Evolutionary conservation across 2,797 vertebrate species (phyloP).

Genomic region (Myotis pilosus): DNA sequence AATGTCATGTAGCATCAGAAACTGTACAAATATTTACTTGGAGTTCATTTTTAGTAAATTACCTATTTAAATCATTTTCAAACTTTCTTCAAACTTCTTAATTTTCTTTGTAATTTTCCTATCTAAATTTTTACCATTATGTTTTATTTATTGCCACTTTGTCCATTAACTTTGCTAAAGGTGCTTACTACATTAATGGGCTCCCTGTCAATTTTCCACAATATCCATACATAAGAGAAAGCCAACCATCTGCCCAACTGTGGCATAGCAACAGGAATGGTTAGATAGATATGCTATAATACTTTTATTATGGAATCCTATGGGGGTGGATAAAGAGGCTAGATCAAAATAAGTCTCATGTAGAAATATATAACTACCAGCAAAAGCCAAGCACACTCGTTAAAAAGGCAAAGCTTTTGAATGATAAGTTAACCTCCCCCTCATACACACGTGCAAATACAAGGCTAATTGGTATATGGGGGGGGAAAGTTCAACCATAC

Average conservation of each 20-base stretch:
- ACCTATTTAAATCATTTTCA: neutral
- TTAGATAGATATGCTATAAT: neutral
- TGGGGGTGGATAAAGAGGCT: neutral
- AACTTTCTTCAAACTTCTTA: neutral
- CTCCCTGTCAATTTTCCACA: neutral
- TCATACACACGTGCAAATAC: neutral
- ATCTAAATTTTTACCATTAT: neutral
- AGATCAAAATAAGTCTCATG: neutral
- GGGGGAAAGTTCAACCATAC: neutral
- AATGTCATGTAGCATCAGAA: neutral
- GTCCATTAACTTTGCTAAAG: neutral
- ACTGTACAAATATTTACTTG: neutral
- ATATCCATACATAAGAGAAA: neutral
- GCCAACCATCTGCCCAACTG: neutral
- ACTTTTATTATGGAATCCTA: neutral
- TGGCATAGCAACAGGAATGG: neutral
- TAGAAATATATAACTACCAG: neutral
- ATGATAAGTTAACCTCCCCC: neutral
- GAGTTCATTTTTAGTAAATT: neutral
- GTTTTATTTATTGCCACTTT: neutral
- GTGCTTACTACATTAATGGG: neutral
- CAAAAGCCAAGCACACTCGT: neutral
- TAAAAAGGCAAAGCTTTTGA: slow-evolving; percentile 4
- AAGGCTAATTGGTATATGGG: neutral
- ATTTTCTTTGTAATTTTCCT: neutral